These are phyloP conservation scores for Salvelinus namaycush DNA, from an alignment of 2,113 vertebrate species.

Conservation along the genomic window DNA sequence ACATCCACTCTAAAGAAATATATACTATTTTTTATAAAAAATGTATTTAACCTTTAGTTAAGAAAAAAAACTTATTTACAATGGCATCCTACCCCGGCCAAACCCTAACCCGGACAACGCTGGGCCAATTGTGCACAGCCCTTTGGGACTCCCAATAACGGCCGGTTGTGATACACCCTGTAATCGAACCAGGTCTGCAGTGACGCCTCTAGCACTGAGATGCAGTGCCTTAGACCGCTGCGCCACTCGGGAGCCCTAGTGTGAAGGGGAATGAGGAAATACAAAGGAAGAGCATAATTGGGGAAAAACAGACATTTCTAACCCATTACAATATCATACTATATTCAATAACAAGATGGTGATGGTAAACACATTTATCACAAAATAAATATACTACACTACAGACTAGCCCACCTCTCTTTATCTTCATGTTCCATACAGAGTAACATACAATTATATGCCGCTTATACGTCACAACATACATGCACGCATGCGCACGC, in stretches of 20 bases:
- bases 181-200: too few relatives aligned
- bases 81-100: too few relatives aligned
- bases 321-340: conserved; percentile 21
- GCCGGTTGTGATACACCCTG: too few relatives aligned
- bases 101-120: too few relatives aligned
- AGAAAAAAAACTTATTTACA: too few relatives aligned
- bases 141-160: too few relatives aligned
- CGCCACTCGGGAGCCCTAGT: too few relatives aligned
- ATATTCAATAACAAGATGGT: conserved; percentile 36
- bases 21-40: not conserved
- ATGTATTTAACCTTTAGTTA: too few relatives aligned
- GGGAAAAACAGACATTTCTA: conserved; percentile 5
- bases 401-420: conserved; percentile 5
- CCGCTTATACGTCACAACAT: conserved; percentile 21
- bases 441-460: conserved; percentile 38
- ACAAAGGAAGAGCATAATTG: conserved; percentile 15
- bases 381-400: conserved; percentile 69
- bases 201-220: too few relatives aligned
- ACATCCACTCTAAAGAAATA: conserved; percentile 14
- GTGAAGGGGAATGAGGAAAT: conserved; percentile 11
- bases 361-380: conserved; percentile 31
- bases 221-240: too few relatives aligned
- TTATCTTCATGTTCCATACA: conserved; percentile 18
- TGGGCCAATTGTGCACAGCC: too few relatives aligned
- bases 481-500: not conserved